A percentile compares a stretch with the other conserved stretches of the same genome.
These are phyloP conservation scores for Semicossyphus pulcher DNA, from an alignment of 2,113 vertebrate species.

Conservation along the genomic window DNA sequence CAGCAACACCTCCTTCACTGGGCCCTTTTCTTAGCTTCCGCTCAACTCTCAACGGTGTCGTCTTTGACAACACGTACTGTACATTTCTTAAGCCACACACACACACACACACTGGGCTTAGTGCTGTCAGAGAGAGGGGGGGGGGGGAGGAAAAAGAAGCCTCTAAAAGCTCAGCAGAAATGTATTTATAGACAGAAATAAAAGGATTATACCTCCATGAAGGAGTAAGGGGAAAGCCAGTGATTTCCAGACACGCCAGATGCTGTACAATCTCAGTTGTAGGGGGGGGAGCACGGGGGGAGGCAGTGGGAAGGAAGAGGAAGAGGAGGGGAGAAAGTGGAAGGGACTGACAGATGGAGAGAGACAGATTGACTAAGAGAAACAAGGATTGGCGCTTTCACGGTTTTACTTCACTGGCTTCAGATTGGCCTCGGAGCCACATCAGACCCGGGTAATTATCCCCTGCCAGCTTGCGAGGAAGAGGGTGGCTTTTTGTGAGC, in stretches of 20 bases:
- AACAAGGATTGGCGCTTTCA: slow-evolving; percentile 40
- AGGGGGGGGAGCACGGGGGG: background rate
- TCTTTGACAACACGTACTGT: slow-evolving; percentile 33
- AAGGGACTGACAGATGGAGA: slow-evolving; percentile 55
- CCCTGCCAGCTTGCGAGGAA: slow-evolving; percentile 57
- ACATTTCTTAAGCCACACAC: slow-evolving; percentile 50
- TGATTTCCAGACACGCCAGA: slow-evolving; percentile 69
- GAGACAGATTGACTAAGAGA: slow-evolving; percentile 50
- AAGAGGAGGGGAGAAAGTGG: background rate
- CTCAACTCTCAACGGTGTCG: slow-evolving; percentile 39
- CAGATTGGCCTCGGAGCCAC: slow-evolving; percentile 53
- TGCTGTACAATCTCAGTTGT: slow-evolving; percentile 50
- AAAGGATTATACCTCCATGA: slow-evolving; percentile 80
- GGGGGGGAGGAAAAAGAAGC: slow-evolving; percentile 14
- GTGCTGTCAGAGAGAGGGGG: slow-evolving; percentile 36
- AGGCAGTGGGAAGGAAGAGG: background rate
- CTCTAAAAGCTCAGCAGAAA: slow-evolving; percentile 77
- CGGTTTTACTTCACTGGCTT: slow-evolving; percentile 45
- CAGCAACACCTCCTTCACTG: background rate
- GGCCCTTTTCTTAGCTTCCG: slow-evolving; percentile 7
- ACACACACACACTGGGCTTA: slow-evolving; percentile 41
- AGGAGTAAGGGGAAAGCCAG: slow-evolving; percentile 62
- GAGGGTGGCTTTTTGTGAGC: slow-evolving; percentile 38
- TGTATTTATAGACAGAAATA: slow-evolving; percentile 81
- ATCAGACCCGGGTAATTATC: slow-evolving; percentile 65